These are phyloP conservation scores for Pterocles burchelli DNA, from an alignment of 2,113 vertebrate species.

Conservation along the genomic window DNA sequence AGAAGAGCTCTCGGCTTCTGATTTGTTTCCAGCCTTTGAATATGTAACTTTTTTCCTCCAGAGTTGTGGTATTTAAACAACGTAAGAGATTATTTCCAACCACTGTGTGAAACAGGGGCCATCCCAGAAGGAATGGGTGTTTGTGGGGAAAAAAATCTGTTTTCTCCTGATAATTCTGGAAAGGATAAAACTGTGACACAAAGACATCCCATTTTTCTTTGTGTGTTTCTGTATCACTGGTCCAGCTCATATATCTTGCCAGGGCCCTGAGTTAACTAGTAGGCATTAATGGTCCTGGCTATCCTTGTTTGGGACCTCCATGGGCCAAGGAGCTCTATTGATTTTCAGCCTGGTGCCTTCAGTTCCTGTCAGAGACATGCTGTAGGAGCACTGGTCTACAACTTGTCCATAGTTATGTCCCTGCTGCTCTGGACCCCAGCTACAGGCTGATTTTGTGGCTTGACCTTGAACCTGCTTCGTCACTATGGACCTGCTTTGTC, in stretches of 20 bases:
- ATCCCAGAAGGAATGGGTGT: background rate
- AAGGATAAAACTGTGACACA: background rate
- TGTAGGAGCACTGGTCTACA: background rate
- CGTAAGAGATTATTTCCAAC: background rate
- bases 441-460: background rate
- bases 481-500: background rate
- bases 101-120: background rate
- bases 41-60: background rate
- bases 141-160: background rate
- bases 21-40: background rate
- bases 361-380: rapidly evolving
- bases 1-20: background rate
- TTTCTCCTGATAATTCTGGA: background rate
- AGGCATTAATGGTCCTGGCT: background rate
- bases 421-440: background rate
- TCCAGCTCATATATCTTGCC: background rate
- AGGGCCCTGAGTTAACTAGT: background rate
- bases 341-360: background rate
- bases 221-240: background rate
- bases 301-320: background rate
- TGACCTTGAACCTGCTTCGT: background rate
- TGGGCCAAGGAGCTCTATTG: background rate
- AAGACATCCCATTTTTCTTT: rapidly evolving
- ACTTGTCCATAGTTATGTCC: background rate
- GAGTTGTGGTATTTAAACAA: background rate